These are phyloP conservation scores for Pachyuromys duprasi DNA, from an alignment of 2,797 vertebrate genomes.

Conservation along the genomic window DNA sequence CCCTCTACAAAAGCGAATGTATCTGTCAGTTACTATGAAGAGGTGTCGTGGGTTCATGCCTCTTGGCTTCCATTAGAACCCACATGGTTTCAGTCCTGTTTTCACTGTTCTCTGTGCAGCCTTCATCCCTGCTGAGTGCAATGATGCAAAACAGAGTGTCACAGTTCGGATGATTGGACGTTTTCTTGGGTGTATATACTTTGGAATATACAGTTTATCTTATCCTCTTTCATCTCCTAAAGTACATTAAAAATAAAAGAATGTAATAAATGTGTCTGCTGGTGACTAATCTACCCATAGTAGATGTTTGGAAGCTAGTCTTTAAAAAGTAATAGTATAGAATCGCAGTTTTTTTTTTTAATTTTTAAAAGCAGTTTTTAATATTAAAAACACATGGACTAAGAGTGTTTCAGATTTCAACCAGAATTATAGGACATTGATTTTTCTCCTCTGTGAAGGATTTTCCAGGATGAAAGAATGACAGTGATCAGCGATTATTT, in stretches of 20 bases:
- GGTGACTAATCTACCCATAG: background rate
- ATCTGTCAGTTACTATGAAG: background rate
- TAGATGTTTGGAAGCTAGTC: background rate
- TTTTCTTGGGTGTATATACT: background rate
- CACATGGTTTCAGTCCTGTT: background rate
- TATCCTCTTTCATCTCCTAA: background rate
- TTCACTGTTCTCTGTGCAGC: background rate
- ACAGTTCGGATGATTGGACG: background rate
- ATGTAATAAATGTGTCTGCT: background rate
- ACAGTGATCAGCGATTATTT: background rate
- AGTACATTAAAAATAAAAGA: background rate
- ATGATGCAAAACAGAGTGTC: background rate
- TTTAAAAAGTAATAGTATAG: background rate
- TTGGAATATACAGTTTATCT: background rate
- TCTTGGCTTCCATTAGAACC: background rate
- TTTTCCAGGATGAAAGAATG: background rate
- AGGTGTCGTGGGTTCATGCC: background rate
- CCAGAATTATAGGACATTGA: background rate
- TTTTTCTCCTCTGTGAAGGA: conserved; percentile 24
- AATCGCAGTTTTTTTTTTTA: background rate
- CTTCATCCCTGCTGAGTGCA: background rate
- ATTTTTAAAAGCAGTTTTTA: background rate
- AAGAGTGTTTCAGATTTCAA: conserved; percentile 36
- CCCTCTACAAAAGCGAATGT: background rate
- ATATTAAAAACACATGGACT: background rate